Percentiles rank a stretch among this genome's conserved stretches.
Conservation (phyloP, 1,140 invertebrate species). For the Ceratosolen solmsi region DNA sequence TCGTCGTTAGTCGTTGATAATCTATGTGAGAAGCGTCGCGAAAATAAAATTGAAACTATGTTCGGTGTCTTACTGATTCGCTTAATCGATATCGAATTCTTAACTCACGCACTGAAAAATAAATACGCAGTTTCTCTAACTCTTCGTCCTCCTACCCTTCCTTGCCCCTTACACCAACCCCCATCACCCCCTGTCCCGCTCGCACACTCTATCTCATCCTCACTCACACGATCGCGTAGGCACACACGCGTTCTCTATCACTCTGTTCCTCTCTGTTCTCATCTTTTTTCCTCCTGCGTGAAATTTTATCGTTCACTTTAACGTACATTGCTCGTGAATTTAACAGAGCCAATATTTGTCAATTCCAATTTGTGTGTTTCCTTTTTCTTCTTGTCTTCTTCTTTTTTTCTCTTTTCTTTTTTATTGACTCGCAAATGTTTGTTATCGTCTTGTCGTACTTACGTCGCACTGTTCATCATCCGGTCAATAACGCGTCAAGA, state of each 20-base stretch:
- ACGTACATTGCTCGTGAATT: constrained; percentile 8
- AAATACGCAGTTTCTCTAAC: no score
- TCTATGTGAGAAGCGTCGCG: neutral
- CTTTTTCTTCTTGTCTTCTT: neutral
- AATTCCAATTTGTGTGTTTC: neutral
- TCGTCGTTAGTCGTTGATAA: no score
- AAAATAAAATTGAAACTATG: neutral
- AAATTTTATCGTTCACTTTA: constrained; percentile 27
- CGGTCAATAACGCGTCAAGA: neutral
- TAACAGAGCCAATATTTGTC: constrained; percentile 27
- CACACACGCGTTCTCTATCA: no score
- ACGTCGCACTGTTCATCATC: neutral
- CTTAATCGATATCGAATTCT: constrained; percentile 5
- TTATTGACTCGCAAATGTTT: constrained; percentile 5
- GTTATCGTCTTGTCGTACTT: constrained; percentile 17
- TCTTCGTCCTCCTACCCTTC: neutral
- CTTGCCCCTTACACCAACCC: no score
- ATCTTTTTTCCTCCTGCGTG: neutral
- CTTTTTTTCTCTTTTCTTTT: neutral
- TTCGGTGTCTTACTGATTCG: neutral
- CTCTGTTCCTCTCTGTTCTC: no score
- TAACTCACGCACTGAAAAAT: neutral
- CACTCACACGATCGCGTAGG: no score
- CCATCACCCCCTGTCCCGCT: no score
- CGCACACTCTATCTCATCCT: no score